Base-by-base conservation (phyloP, 2,797 vertebrate genomes). In the Tangara arthus region DNA sequence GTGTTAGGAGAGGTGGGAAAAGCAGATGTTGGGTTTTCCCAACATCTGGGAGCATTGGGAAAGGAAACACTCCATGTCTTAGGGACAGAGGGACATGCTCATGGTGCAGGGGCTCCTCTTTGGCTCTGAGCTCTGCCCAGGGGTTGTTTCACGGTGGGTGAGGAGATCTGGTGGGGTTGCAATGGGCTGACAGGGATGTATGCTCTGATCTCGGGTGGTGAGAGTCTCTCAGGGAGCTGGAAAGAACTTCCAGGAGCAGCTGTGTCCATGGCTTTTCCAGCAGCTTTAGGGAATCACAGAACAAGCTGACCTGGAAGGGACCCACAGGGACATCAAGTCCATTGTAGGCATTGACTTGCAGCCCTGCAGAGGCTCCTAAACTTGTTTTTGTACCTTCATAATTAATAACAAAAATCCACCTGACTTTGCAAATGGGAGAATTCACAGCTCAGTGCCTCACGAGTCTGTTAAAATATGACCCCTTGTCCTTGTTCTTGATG, bases 131-230 rank as follows among this genome's bases (percentile, higher is more conserved):
- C 47, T 49, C 8, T 49, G 47, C 47, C 47, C 47, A 26, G 47
- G 44, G 44, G 42, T 21, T 8, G 19, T 44, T 49, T 49, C 9
- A 15, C 24, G 46, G n/a, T 3, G 28, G 44, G 53, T 1, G 41
- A 60, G 49, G 63, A 76, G 42, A 1, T n/a, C 19, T 37, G 39
- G 11, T 15, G 1, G 28, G 76, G 6, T 2, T 64, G 49, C 55
- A 60, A 15, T 0, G 10, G 42, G 24, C n/a, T 85, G 81, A 2
- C 53, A 66, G 39, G 3, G 11, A 1, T 1, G 1, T 10, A 32
- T 22, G 52, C 47, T 85, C 55, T 28, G 34, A 16, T 19, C 56
- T 8, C 28, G 9, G 28, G 23, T 3, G 5, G 9, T 7, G 50
- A 9, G 24, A 37, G 24, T 13, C 56, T 27, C 17, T 27, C 32